Evolutionary conservation across 2,888 invertebrate genomes (phyloP), one percentile per base, ranked within the genome.

Genomic region (Lycia hirtaria): DNA sequence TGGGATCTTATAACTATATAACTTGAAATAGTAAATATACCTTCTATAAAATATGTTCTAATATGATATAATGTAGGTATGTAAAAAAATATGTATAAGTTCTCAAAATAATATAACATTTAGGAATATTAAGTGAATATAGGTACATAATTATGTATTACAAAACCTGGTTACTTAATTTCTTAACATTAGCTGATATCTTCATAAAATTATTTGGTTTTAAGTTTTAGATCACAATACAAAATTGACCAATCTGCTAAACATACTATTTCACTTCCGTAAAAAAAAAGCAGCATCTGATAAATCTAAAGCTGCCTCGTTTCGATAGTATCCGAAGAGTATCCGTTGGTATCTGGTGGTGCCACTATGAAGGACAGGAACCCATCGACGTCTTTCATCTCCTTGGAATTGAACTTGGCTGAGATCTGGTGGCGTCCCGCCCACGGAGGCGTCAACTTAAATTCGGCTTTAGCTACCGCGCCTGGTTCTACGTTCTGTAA

Each of bases 361-460:
- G 80, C 87, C 5, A 97, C 96, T 85, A 94, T 94, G 68, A 97
- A 95, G 47, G 95, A 94, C n/a, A 95, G 81, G 84, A 96, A 97
- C 1, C 98, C 98, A 75, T 98, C 98, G 1, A 98, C 97, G 78
- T 98, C 98, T 62, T 95, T 95, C 69, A 98, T 93, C 81, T 98
- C 97, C 72, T 96, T 96, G 9, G 97, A 97, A 45, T 94, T 93
- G 84, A 98, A 98, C 81, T 97, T 98, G 15, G 96, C 97, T 19
- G 96, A 95, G 61, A 98, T 94, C 14, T 97, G 96, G 64, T 96
- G 95, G 30, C 95, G 94, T 0, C 98, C 98, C 0, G 94, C 93
- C 82, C 95, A 94, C 2, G 95, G 95, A 0, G 98, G 97, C 0
- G 94, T 94, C 77, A 98, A 93, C 65, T 95, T 95, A 73, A 97